These are phyloP conservation scores for Acronicta psi DNA, from an alignment of 2,888 invertebrate species.

Conservation along the genomic window DNA sequence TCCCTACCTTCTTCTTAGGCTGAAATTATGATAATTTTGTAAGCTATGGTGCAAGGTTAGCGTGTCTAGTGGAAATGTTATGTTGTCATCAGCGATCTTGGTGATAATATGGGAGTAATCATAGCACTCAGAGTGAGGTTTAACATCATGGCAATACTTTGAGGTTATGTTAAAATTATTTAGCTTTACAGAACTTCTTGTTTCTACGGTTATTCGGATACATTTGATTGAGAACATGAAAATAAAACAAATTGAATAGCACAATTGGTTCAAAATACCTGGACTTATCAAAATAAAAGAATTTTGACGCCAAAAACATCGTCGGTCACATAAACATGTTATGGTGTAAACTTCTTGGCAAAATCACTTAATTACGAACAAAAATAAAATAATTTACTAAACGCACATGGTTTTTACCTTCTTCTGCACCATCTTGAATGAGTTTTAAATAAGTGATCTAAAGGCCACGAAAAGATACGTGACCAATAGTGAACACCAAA, in stretches of 20 bases:
- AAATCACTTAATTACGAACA: slow-evolving; percentile 59
- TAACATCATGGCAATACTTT: slow-evolving; percentile 77
- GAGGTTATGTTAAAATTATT: slow-evolving; percentile 69
- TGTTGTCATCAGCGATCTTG: slow-evolving; percentile 73
- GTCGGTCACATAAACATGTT: slow-evolving; percentile 64
- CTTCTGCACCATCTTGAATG: slow-evolving; percentile 88
- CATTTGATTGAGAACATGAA: background rate
- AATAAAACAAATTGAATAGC: slow-evolving; percentile 5
- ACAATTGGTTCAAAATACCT: slow-evolving; percentile 34
- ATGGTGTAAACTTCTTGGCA: slow-evolving; percentile 59
- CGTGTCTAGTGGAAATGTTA: background rate
- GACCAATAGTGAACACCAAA: slow-evolving; percentile 83
- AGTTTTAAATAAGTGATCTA: slow-evolving; percentile 83
- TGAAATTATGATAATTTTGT: slow-evolving; percentile 74
- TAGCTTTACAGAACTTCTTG: background rate
- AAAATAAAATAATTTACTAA: slow-evolving; percentile 78
- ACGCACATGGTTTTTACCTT: slow-evolving; percentile 88
- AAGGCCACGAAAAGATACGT: slow-evolving; percentile 87
- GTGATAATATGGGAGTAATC: slow-evolving; percentile 77
- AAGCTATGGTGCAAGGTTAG: slow-evolving; percentile 1
- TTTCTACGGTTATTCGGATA: background rate
- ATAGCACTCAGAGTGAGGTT: slow-evolving; percentile 65
- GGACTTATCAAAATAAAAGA: slow-evolving; percentile 45
- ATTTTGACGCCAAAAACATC: slow-evolving; percentile 64
- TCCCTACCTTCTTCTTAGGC: slow-evolving; percentile 97